Conservation (phyloP, 92 coral and sea anemone species). For the Palythoa heliodiscus region DNA sequence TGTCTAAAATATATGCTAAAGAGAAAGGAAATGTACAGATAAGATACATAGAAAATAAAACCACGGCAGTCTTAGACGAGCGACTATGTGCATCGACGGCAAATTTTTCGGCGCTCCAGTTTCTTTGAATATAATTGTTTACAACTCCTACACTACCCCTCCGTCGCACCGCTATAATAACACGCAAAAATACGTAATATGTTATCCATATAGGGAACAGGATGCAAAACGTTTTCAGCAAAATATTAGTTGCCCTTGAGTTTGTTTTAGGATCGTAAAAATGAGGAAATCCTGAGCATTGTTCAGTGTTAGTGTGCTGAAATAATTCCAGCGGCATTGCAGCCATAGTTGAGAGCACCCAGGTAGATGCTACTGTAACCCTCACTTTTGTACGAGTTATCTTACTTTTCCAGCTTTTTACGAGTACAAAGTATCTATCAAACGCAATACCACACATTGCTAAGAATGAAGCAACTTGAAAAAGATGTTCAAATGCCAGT, state of each 20-base stretch:
- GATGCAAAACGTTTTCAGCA: conserved; percentile 54
- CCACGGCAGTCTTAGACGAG: conserved; percentile 84
- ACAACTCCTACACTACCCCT: conserved; percentile 76
- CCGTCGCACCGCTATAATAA: conserved; percentile 71
- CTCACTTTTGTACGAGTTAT: conserved; percentile 70
- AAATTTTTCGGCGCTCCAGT: conserved; percentile 85
- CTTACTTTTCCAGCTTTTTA: conserved; percentile 72
- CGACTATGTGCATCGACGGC: conserved; percentile 88
- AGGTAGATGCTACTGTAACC: conserved; percentile 63
- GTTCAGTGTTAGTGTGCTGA: conserved; percentile 21
- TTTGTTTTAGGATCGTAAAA: conserved; percentile 65
- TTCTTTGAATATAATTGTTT: conserved; percentile 79
- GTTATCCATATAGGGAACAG: conserved; percentile 62
- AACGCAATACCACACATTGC: conserved; percentile 84
- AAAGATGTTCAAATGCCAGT: conserved; percentile 69
- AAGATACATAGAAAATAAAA: conserved; percentile 72
- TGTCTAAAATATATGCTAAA: conserved; percentile 48
- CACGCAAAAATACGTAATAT: conserved; percentile 74
- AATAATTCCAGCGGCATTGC: conserved; percentile 75
- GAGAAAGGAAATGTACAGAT: conserved; percentile 72
- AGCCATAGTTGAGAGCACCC: conserved; percentile 69
- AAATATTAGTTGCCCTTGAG: conserved; percentile 46
- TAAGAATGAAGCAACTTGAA: conserved; percentile 72
- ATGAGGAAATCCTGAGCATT: conserved; percentile 67
- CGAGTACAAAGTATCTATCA: conserved; percentile 78